phyloP scores from a whole-genome alignment of 2,888 invertebrate species.

The Torymus tubicola region DNA sequence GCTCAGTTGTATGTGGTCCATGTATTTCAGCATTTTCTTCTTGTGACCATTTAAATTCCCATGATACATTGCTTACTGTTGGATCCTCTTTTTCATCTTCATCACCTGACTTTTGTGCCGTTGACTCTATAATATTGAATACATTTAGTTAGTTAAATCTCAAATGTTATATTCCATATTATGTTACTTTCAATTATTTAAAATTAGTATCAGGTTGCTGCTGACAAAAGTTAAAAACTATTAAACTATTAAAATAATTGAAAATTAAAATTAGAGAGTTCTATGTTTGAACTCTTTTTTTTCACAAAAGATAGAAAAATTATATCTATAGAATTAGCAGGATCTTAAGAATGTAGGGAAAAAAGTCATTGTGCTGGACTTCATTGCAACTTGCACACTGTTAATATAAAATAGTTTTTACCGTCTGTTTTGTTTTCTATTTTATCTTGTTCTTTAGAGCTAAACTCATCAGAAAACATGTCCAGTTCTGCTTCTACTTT shows the following conservation, averaged over 20 bases:
- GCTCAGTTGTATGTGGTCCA: conserved; percentile 89
- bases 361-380: no score
- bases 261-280: no score
- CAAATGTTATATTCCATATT: background rate
- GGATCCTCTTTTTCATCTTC: conserved; percentile 55
- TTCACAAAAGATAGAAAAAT: no score
- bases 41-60: conserved; percentile 95
- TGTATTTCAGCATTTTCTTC: conserved; percentile 84
- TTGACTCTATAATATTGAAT: conserved; percentile 14
- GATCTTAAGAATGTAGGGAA: no score
- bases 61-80: conserved; percentile 79
- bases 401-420: background rate
- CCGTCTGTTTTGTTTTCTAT: conserved; percentile 35
- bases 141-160: background rate
- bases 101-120: conserved; percentile 7
- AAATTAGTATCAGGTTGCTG: background rate
- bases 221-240: no score
- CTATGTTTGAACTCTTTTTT: no score
- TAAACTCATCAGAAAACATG: conserved; percentile 96
- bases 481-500: conserved; percentile 85
- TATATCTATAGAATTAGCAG: no score
- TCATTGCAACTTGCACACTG: background rate
- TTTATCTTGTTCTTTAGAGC: conserved; percentile 80
- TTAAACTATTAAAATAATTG: no score
- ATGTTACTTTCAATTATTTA: background rate